Conservation (phyloP, 2,888 invertebrate species). For the Drosophila quinaria region DNA sequence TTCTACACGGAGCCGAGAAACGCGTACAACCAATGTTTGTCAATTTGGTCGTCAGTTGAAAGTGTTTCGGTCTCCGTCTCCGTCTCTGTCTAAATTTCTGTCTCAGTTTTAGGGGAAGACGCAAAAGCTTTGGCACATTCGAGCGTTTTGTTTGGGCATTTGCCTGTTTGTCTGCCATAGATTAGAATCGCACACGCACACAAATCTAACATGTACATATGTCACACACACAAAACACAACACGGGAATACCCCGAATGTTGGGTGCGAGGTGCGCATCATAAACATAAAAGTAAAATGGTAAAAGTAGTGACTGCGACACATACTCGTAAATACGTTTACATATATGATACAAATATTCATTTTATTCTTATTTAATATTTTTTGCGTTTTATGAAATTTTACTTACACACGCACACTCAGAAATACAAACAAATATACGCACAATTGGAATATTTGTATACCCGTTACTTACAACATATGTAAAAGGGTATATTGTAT, state of each 20-base stretch:
- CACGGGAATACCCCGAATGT: conserved; percentile 15
- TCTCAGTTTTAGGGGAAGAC: conserved; percentile 33
- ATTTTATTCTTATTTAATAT: conserved; percentile 78
- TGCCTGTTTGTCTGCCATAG: conserved; percentile 53
- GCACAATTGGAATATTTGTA: conserved; percentile 56
- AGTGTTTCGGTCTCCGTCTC: conserved; percentile 18
- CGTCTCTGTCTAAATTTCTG: conserved; percentile 21
- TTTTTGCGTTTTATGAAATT: conserved; percentile 71
- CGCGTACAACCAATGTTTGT: conserved; percentile 64
- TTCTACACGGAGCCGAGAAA: conserved; percentile 6
- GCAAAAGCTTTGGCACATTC: conserved; percentile 46
- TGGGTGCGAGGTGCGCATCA: conserved; percentile 51
- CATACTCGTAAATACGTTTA: conserved; percentile 71
- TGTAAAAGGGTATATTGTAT: no score
- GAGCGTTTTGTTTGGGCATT: conserved; percentile 44
- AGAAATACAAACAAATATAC: conserved; percentile 8
- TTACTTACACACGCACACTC: conserved; percentile 59
- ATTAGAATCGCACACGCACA: conserved; percentile 72
- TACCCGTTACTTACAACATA: no score
- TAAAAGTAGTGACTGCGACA: conserved; percentile 49
- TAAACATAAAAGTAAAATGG: conserved; percentile 69
- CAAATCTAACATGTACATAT: conserved; percentile 40
- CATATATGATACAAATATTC: conserved; percentile 53
- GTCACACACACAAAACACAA: conserved; percentile 7
- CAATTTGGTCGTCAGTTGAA: conserved; percentile 54